Conservation (phyloP, 2,113 vertebrate genomes). For the Hiodon tergisus region DNA sequence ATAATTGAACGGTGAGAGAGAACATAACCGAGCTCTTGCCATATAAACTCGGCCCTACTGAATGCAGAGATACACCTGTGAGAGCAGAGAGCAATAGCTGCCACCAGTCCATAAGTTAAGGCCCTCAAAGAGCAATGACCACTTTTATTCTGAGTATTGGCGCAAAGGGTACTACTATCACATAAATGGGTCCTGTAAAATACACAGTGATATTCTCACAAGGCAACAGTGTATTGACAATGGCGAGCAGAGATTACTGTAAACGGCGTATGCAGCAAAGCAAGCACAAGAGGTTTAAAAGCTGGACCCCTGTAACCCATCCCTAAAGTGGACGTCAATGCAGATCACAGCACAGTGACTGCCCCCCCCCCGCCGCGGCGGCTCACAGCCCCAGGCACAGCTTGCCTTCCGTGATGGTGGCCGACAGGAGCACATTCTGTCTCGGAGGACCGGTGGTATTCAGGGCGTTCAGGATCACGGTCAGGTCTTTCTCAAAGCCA, state of each 20-base stretch:
- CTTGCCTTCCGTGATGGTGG: constrained; percentile 80
- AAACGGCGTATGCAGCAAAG: not conserved
- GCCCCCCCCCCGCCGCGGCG: not conserved
- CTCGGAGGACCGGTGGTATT: constrained; percentile 62
- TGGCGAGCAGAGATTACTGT: not conserved
- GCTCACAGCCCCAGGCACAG: not conserved
- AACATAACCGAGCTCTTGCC: too few species aligned
- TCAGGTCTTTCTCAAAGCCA: constrained; percentile 90
- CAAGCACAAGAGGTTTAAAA: not conserved
- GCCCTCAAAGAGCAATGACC: too few species aligned
- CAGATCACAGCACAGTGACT: not conserved
- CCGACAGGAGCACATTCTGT: constrained; percentile 88
- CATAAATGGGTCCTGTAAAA: not conserved
- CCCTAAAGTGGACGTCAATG: not conserved
- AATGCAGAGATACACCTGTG: too few species aligned
- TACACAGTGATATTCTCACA: not conserved
- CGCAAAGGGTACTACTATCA: too few species aligned
- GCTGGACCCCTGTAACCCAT: not conserved
- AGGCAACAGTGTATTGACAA: not conserved
- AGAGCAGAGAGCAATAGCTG: too few species aligned
- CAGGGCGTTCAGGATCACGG: constrained; percentile 80
- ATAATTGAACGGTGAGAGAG: not conserved
- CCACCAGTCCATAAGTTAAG: too few species aligned
- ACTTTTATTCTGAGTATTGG: too few species aligned
- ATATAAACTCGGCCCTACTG: too few species aligned